A percentile compares a stretch with the other conserved stretches of the same genome.
phyloP scores from a whole-genome alignment of 2,113 vertebrate genomes.

The Arenaria interpres region DNA sequence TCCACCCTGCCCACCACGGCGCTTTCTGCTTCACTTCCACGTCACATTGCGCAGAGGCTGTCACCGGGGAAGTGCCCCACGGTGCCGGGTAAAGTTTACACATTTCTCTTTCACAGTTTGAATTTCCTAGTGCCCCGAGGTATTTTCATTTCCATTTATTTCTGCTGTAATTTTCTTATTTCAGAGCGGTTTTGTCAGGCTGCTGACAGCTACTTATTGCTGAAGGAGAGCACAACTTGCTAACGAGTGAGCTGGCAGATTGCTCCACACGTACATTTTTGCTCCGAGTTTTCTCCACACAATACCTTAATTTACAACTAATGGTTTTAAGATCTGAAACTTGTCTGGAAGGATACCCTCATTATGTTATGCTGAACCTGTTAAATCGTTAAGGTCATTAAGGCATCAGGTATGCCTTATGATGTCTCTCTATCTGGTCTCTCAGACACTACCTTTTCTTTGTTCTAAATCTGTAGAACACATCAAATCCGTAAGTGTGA shows the following conservation, averaged over 20 bases:
- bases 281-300: rapidly evolving
- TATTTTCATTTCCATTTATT: not conserved
- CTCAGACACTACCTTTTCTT: not conserved
- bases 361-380: not conserved
- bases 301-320: not conserved
- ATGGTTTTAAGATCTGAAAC: not conserved
- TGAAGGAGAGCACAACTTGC: not conserved
- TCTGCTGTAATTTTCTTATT: not conserved
- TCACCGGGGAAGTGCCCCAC: rapidly evolving
- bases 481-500: rapidly evolving
- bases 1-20: not conserved
- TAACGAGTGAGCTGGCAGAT: rapidly evolving
- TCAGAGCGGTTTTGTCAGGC: not conserved
- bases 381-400: not conserved
- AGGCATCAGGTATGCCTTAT: not conserved
- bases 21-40: rapidly evolving
- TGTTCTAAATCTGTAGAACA: not conserved
- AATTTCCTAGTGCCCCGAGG: not conserved
- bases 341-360: not conserved
- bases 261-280: rapidly evolving
- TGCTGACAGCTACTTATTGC: not conserved
- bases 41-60: not conserved
- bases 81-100: not conserved
- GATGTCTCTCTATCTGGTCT: not conserved
- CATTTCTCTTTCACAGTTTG: not conserved